Conservation (phyloP, 2,113 vertebrate species). For the Syngnathoides biaculeatus region DNA sequence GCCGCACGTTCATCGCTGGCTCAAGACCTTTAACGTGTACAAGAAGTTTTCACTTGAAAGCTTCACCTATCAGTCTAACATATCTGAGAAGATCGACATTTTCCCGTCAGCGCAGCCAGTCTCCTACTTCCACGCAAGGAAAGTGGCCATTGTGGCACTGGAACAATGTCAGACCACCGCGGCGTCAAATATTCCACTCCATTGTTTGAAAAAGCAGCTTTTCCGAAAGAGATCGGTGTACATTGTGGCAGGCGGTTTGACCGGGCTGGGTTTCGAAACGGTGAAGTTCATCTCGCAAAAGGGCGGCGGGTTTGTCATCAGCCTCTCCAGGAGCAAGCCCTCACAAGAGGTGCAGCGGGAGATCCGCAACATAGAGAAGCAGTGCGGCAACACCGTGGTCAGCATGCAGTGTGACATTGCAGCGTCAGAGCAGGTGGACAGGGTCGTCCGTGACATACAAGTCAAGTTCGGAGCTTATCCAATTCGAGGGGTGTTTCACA, state of each 20-base stretch:
- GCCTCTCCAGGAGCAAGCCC: constrained; percentile 75
- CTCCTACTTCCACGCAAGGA: constrained; percentile 73
- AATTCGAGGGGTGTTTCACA: constrained; percentile 83
- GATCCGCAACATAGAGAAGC: constrained; percentile 65
- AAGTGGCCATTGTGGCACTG: constrained; percentile 60
- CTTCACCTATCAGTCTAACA: constrained; percentile 51
- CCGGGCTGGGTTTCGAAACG: constrained; percentile 84
- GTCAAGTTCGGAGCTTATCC: constrained; percentile 63
- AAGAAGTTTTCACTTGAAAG: constrained; percentile 43
- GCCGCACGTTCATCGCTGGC: constrained; percentile 66
- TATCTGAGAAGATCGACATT: constrained; percentile 21
- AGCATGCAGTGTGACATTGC: constrained; percentile 75
- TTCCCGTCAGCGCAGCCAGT: constrained; percentile 21
- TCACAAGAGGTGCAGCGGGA: constrained; percentile 66
- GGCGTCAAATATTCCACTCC: constrained; percentile 67
- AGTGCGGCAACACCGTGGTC: constrained; percentile 56
- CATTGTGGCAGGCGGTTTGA: constrained; percentile 79
- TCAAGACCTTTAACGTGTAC: constrained; percentile 68
- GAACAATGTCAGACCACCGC: constrained; percentile 25
- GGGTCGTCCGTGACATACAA: constrained; percentile 57
- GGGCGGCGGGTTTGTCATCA: constrained; percentile 72
- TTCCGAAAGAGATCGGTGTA: constrained; percentile 76
- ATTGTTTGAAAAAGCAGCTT: constrained; percentile 52
- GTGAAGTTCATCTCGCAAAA: constrained; percentile 81
- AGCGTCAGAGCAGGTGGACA: constrained; percentile 56